A percentile compares a stretch with the other conserved stretches of the same genome.
Conservation (phyloP, 2,888 invertebrate genomes). For the Drosophila pseudotakahashii region DNA sequence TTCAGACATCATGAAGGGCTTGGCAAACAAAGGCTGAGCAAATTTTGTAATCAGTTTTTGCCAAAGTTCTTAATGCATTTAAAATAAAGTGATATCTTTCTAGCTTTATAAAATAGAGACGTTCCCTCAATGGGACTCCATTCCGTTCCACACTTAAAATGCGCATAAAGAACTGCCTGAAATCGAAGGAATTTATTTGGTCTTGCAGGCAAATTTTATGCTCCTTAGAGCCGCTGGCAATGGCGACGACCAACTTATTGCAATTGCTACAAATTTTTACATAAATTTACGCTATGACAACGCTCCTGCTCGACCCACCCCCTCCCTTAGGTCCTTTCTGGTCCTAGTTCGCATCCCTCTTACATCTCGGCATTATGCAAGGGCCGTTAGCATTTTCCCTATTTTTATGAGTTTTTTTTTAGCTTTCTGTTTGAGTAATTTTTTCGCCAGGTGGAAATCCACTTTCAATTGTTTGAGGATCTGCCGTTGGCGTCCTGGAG, state of each 20-base stretch:
- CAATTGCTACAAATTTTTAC: slow-evolving; percentile 77
- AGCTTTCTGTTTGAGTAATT: slow-evolving; percentile 61
- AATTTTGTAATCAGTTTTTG: slow-evolving; percentile 67
- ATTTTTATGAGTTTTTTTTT: slow-evolving; percentile 67
- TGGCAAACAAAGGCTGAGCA: slow-evolving; percentile 57
- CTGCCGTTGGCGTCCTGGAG: slow-evolving; percentile 66
- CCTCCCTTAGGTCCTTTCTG: background rate
- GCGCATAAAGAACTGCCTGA: slow-evolving; percentile 24
- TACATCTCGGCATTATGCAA: slow-evolving; percentile 38
- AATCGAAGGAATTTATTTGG: slow-evolving; percentile 67
- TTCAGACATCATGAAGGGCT: slow-evolving; percentile 66
- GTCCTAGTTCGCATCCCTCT: slow-evolving; percentile 22
- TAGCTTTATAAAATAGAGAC: slow-evolving; percentile 8
- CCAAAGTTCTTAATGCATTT: slow-evolving; percentile 70
- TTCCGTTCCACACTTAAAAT: slow-evolving; percentile 16
- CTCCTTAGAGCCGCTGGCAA: slow-evolving; percentile 29
- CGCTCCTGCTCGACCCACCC: slow-evolving; percentile 19
- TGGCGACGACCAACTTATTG: slow-evolving; percentile 66
- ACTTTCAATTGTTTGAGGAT: slow-evolving; percentile 80
- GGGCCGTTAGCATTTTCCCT: slow-evolving; percentile 37
- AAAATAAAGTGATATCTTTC: slow-evolving; percentile 55
- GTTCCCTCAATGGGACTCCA: no score
- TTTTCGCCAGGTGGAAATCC: slow-evolving; percentile 75
- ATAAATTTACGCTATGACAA: slow-evolving; percentile 77
- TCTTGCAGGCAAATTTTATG: slow-evolving; percentile 53